Evolutionary conservation across 2,113 vertebrate genomes (phyloP).

Genomic region (Cephalopholis sonnerati): DNA sequence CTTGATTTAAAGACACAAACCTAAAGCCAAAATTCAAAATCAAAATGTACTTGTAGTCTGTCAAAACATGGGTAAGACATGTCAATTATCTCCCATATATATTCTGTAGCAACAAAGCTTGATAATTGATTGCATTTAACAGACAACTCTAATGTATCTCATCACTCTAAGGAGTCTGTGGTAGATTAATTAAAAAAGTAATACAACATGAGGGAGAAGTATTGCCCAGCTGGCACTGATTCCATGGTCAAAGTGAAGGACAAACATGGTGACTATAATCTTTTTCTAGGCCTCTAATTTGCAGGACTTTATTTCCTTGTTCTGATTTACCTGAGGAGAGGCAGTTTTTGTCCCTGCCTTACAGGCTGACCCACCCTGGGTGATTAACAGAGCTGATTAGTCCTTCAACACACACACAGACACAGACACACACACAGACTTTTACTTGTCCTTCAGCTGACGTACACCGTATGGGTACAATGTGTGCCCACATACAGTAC

Average conservation of each 20-base stretch:
- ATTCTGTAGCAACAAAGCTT: conserved; percentile 57
- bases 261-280: conserved; percentile 69
- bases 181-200: conserved; percentile 80
- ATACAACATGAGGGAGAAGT: conserved; percentile 70
- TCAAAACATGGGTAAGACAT: conserved; percentile 43
- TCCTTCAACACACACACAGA: conserved; percentile 45
- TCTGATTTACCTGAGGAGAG: conserved; percentile 76
- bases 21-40: conserved; percentile 18
- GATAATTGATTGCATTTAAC: conserved; percentile 68
- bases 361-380: conserved; percentile 67
- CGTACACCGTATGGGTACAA: not conserved
- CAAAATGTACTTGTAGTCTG: conserved; percentile 25
- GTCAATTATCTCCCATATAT: conserved; percentile 58
- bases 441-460: conserved; percentile 61
- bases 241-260: conserved; percentile 83
- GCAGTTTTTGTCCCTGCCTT: conserved; percentile 59
- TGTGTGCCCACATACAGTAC: not conserved
- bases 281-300: conserved; percentile 75
- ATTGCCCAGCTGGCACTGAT: conserved; percentile 67
- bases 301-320: conserved; percentile 73
- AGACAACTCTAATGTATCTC: conserved; percentile 68
- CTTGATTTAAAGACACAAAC: conserved; percentile 28
- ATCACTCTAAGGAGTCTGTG: conserved; percentile 70
- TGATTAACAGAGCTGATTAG: conserved; percentile 80
- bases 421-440: conserved; percentile 10